Evolutionary conservation across 2,888 invertebrate species (phyloP).

Genomic region (Drosophila gaucha): DNA sequence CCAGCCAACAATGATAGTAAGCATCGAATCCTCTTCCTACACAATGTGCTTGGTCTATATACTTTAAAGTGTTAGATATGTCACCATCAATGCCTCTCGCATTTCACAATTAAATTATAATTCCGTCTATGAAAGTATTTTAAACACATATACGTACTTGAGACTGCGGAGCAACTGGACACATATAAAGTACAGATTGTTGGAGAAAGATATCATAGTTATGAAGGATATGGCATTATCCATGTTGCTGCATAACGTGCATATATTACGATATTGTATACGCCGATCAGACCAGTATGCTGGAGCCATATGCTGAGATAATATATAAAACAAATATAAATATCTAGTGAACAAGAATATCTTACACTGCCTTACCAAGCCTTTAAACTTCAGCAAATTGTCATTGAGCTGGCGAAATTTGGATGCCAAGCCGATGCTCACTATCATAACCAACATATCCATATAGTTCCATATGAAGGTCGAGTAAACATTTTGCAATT

Average conservation of each 20-base stretch:
- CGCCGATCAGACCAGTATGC: slow-evolving; percentile 86
- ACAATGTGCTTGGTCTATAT: too few relatives aligned
- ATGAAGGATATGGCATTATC: slow-evolving; percentile 86
- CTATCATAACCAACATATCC: slow-evolving; percentile 90
- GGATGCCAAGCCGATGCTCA: slow-evolving; percentile 89
- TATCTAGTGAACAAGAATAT: too few relatives aligned
- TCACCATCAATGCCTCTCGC: too few relatives aligned
- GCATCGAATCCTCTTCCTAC: too few relatives aligned
- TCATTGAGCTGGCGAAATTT: slow-evolving; percentile 88
- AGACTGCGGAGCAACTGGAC: slow-evolving; percentile 86
- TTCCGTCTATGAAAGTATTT: too few relatives aligned
- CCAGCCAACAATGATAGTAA: too few relatives aligned
- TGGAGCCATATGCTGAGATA: slow-evolving; percentile 73
- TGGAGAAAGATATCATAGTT: slow-evolving; percentile 86
- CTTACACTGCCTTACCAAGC: slow-evolving; percentile 84
- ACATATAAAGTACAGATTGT: slow-evolving; percentile 87
- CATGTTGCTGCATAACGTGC: slow-evolving; percentile 85
- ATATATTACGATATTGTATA: slow-evolving; percentile 86
- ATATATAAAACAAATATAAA: neutral
- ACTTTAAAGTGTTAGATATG: too few relatives aligned
- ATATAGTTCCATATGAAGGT: slow-evolving; percentile 91
- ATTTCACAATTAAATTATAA: too few relatives aligned
- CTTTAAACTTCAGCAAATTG: slow-evolving; percentile 85
- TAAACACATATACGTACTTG: slow-evolving; percentile 74
- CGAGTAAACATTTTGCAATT: slow-evolving; percentile 86